Conservation (phyloP, 2,888 invertebrate genomes). For the Balanococcus diminutus region DNA sequence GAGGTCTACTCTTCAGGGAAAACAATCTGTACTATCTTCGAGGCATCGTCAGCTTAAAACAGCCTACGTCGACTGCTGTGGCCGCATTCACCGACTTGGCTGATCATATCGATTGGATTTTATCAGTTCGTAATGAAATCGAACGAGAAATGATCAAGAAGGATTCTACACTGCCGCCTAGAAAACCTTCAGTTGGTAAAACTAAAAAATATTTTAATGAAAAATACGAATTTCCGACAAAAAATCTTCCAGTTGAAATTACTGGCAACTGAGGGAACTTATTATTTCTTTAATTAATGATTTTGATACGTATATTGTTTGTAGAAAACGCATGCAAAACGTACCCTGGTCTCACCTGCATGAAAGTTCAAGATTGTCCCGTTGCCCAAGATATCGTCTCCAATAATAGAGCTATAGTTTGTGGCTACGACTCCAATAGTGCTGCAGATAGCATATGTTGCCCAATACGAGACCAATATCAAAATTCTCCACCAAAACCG, state of each 20-base stretch:
- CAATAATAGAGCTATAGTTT: background rate
- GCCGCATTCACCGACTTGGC: constrained; percentile 29
- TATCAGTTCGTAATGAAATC: background rate
- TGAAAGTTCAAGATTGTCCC: background rate
- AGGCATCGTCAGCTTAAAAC: constrained; percentile 22
- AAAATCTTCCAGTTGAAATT: background rate
- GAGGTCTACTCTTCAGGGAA: constrained; percentile 11
- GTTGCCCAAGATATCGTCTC: background rate
- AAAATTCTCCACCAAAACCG: background rate
- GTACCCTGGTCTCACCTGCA: background rate
- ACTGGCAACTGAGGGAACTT: too few relatives aligned
- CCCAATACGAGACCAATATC: background rate
- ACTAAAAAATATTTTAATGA: background rate
- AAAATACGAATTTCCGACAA: background rate
- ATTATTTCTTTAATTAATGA: too few relatives aligned
- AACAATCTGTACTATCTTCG: background rate
- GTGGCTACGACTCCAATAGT: background rate
- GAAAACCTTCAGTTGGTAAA: background rate
- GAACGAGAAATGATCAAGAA: background rate
- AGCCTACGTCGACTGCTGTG: background rate
- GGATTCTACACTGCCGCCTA: background rate
- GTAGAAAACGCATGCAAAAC: background rate
- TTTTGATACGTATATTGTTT: background rate
- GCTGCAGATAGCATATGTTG: background rate
- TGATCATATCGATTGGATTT: constrained; percentile 30